phyloP scores from a whole-genome alignment of 1,140 invertebrate genomes.

The Oryzaephilus surinamensis region DNA sequence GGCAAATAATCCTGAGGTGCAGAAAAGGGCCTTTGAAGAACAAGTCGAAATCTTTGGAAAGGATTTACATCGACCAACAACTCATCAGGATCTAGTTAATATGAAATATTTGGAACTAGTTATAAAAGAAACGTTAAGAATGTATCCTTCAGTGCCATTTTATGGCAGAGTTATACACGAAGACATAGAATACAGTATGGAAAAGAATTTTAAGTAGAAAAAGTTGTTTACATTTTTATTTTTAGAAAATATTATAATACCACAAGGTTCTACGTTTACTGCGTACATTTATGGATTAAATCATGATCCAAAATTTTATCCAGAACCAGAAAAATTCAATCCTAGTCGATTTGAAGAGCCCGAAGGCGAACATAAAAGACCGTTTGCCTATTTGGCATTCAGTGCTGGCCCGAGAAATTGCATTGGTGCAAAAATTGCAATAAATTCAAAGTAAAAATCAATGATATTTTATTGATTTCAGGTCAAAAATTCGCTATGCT shows the following conservation, averaged over 20 bases:
- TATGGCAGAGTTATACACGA: conserved; percentile 50
- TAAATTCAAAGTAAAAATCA: too few species aligned
- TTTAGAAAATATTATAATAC: not conserved
- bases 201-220: not conserved
- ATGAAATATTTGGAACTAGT: conserved; percentile 65
- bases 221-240: not conserved
- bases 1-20: conserved; percentile 46
- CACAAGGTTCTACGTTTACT: not conserved
- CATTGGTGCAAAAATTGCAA: conserved; percentile 39
- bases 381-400: conserved; percentile 44
- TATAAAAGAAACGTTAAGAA: conserved; percentile 54
- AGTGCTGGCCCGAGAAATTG: conserved; percentile 46
- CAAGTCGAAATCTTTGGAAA: not conserved
- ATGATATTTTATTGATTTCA: conserved; percentile 24
- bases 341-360: conserved; percentile 52
- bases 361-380: conserved; percentile 44
- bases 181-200: conserved; percentile 46
- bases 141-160: conserved; percentile 64
- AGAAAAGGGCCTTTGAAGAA: conserved; percentile 27
- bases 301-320: conserved; percentile 39
- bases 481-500: conserved; percentile 40
- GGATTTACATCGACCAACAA: conserved; percentile 35
- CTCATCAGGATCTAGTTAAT: conserved; percentile 49
- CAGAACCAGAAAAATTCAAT: conserved; percentile 53
- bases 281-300: not conserved